Evolutionary conservation across 2,113 vertebrate species (phyloP).

Genomic region (Lepisosteus osseus): DNA sequence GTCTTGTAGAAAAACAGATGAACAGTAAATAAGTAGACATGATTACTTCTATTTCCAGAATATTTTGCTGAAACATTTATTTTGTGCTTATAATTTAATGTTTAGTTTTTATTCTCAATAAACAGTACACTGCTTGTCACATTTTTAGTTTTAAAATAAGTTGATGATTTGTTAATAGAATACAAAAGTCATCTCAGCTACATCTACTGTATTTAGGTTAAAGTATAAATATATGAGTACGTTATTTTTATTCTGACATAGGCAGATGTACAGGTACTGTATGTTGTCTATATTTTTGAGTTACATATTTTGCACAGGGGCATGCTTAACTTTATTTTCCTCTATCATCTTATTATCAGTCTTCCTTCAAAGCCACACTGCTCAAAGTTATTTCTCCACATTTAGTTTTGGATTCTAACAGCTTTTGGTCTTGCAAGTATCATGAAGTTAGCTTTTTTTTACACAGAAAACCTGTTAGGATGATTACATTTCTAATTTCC

Average conservation of each 20-base stretch:
- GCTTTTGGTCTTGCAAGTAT: constrained; percentile 33
- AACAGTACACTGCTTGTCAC: no score
- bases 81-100: no score
- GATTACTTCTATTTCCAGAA: no score
- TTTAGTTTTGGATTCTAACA: constrained; percentile 47
- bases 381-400: constrained; percentile 4
- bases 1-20: neutral
- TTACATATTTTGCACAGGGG: neutral
- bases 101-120: no score
- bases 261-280: neutral
- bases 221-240: no score
- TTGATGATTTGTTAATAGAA: no score
- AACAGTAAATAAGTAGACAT: neutral
- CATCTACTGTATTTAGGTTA: no score
- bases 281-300: neutral
- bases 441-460: neutral
- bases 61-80: no score
- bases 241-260: neutral
- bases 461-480: neutral
- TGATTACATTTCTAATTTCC: constrained; percentile 8
- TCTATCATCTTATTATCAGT: constrained; percentile 61
- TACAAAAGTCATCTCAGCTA: no score
- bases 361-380: constrained; percentile 57
- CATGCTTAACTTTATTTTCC: neutral
- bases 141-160: no score